These are phyloP conservation scores for Falco berigora DNA, from an alignment of 2,797 vertebrate species.

Conservation along the genomic window DNA sequence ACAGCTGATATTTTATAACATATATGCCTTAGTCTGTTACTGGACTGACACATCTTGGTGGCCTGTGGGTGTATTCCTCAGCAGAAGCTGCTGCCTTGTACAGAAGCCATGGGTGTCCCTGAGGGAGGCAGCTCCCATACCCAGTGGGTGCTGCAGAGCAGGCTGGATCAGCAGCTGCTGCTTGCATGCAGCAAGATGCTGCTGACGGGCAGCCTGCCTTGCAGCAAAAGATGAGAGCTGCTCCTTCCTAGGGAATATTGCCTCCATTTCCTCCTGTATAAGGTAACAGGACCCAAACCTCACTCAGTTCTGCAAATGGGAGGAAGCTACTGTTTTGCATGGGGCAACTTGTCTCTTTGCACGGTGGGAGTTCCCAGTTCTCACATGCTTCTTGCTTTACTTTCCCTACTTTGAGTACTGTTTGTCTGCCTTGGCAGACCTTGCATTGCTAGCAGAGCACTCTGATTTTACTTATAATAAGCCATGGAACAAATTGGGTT, in stretches of 20 bases:
- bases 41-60: neutral
- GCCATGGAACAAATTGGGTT: neutral
- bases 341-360: neutral
- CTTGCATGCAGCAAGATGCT: rapidly evolving
- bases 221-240: neutral
- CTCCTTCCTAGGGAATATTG: neutral
- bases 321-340: neutral
- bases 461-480: neutral
- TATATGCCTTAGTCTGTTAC: neutral
- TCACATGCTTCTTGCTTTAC: neutral
- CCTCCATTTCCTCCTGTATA: neutral
- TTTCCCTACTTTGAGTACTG: neutral
- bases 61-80: neutral
- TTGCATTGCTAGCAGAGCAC: neutral
- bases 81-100: neutral
- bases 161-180: neutral
- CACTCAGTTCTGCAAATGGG: neutral
- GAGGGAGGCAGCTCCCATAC: neutral
- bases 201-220: neutral
- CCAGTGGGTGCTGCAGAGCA: neutral
- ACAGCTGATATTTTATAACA: neutral
- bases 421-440: neutral
- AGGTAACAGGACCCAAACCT: neutral
- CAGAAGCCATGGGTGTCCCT: rapidly evolving
- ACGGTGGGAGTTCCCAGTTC: neutral